Evolutionary conservation across 2,888 invertebrate species (phyloP), one percentile per base, ranked within the genome.

Genomic region (Nymphalis urticae): DNA sequence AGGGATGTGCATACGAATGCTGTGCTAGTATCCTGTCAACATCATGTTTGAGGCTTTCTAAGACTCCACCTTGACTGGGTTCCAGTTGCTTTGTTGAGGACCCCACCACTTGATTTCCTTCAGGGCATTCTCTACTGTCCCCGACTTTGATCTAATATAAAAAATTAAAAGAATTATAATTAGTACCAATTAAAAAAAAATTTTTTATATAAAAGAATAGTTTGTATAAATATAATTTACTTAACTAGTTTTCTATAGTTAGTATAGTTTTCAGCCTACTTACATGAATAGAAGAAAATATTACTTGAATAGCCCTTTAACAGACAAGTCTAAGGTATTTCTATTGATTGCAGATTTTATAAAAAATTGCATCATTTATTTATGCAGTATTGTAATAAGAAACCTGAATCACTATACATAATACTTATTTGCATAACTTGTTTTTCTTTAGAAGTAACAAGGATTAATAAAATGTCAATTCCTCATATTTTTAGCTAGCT

Each of bases 21-120:
- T 92, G 93, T 36, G 85, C 80, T 81, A 92, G 79, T 90, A 93
- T 92, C 81, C 88, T 87, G 86, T 90, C 80, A 36, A 91, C 85
- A 75, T 93, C 90, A 68, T 87, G 90, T 73, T 88, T 88, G 62
- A 85, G 80, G 79, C 60, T 62, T 50, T 64, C 87, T 92, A 94
- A n/a, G 90, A 92, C 78, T 85, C 83, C 84, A 93, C 90, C 77
- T 95, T 93, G 82, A 96, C 93, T 77, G 97, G 97, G 85, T 96
- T 97, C 97, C 97, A 97, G 79, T 93, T 95, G 88, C 94, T 96
- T 90, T 97, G 97, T 82, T 96, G 96, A 64, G 95, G 95, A 73
- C 97, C 97, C 97, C 97, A 97, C 97, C 97, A 97, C 80, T 95
- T 95, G 82, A 95, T 93, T 85, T 94, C 93, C 78, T 94, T 90